Base-by-base conservation (phyloP, 2,888 invertebrate genomes). In the Chrysina gloriosa region DNA sequence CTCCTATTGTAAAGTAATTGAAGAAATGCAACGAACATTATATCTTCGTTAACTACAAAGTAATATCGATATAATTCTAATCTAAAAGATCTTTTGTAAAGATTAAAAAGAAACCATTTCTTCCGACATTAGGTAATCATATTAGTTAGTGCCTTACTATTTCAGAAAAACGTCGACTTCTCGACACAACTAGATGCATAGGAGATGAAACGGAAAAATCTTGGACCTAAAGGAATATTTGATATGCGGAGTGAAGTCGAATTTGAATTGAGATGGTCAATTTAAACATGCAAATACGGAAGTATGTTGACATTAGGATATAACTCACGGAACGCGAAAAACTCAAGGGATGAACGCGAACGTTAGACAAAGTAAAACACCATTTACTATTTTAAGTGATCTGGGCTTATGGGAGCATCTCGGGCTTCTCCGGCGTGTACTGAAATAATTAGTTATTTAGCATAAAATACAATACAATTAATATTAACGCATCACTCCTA, bases 401-500 rank as follows among this genome's bases (percentile, higher is more conserved):
- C 75, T 74, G 78, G 76, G 77, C 72, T 42, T 73, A 65, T 63
- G 73, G 74, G 75, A 67, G 73, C 73, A 69, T 74, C 77, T 71
- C 73, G 74, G 56, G 72, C 71, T 72, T 76, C 77, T 78, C 79
- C 72, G 69, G 78, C 77, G 77, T 79, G 77, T 72, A 72, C 70
- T 73, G 70, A 75, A 75, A 77, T 78, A 80, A 80, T 79, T 80
- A 79, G 76, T 79, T 79, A 75, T 74, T 78, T 77, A 77, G 75
- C 77, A 76, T 78, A 78, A 78, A 78, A 77, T 78, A 77, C 77
- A 77, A 76, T 77, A 73, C 76, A 77, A 79, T 80, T 79, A 78
- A 78, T 78, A 77, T 77, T 76, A 78, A 77, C 75, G 73, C 74
- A 69, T 72, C 58, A 61, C 58, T 61, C 39, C 58, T 69, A 72